Evolutionary conservation across 2,797 vertebrate genomes (phyloP).

Genomic region (Microctenopoma lineatum): DNA sequence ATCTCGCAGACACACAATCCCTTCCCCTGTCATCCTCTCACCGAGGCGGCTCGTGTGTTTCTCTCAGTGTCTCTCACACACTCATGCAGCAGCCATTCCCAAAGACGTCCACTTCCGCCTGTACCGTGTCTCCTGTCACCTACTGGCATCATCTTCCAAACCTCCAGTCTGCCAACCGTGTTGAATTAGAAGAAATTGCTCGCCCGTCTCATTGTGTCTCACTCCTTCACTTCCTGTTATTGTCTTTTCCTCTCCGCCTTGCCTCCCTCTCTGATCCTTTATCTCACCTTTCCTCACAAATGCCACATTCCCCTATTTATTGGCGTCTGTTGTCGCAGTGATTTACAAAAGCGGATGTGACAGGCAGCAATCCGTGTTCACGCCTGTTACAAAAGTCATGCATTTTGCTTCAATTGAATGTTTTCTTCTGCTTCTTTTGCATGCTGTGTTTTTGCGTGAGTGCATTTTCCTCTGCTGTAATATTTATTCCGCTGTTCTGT

Average conservation of each 20-base stretch:
- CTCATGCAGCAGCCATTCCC: slow-evolving; percentile 8
- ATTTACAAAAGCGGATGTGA: slow-evolving; percentile 73
- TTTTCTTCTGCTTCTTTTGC: slow-evolving; percentile 27
- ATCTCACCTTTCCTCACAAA: slow-evolving; percentile 39
- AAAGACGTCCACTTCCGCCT: slow-evolving; percentile 48
- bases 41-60: slow-evolving; percentile 17
- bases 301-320: slow-evolving; percentile 56
- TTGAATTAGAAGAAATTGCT: slow-evolving; percentile 68
- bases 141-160: slow-evolving; percentile 53
- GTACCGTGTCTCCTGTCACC: slow-evolving; percentile 56
- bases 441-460: slow-evolving; percentile 13
- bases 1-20: slow-evolving; percentile 28
- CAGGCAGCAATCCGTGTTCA: slow-evolving; percentile 58
- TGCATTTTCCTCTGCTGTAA: slow-evolving; percentile 21
- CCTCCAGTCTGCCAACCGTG: slow-evolving; percentile 42
- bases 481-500: slow-evolving; percentile 49
- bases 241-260: slow-evolving; percentile 45
- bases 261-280: slow-evolving; percentile 18
- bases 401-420: slow-evolving; percentile 47
- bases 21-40: slow-evolving; percentile 15
- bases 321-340: slow-evolving; percentile 58
- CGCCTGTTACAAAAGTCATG: slow-evolving; percentile 66
- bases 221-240: slow-evolving; percentile 54
- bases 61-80: slow-evolving; percentile 10
- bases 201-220: slow-evolving; percentile 39